These are phyloP conservation scores for Acanthornis magna DNA, from an alignment of 2,797 vertebrate genomes.

Conservation along the genomic window DNA sequence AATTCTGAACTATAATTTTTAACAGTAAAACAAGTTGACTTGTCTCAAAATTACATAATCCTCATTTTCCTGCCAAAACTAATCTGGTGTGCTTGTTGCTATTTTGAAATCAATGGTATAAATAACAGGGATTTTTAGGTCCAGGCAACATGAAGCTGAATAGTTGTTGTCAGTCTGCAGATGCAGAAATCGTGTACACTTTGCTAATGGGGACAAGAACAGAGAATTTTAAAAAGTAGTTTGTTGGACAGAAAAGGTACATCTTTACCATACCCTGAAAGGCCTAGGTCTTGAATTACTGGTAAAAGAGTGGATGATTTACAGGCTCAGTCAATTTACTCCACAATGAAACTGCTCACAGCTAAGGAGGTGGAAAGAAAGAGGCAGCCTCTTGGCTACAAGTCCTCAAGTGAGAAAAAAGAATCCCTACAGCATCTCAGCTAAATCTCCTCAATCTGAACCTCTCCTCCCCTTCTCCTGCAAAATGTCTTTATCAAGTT, in stretches of 20 bases:
- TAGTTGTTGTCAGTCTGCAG: not conserved
- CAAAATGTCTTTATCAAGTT: not conserved
- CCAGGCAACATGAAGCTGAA: not conserved
- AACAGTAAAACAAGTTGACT: not conserved
- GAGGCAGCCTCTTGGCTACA: not conserved
- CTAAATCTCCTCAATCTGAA: not conserved
- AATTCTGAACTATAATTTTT: not conserved
- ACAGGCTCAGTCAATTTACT: not conserved
- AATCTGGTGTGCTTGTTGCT: not conserved
- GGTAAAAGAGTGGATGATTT: not conserved
- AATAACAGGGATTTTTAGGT: not conserved
- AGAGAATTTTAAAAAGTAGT: not conserved
- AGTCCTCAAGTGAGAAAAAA: not conserved
- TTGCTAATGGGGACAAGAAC: not conserved
- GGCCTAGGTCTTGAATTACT: not conserved
- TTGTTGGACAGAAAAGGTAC: not conserved
- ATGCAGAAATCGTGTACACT: not conserved
- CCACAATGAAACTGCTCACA: not conserved
- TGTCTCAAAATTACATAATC: not conserved
- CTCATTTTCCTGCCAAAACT: not conserved
- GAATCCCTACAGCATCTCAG: not conserved
- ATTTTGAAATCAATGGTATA: not conserved
- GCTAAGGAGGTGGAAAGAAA: not conserved
- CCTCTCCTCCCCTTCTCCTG: not conserved
- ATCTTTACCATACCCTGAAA: not conserved